phyloP scores from a whole-genome alignment of 2,797 vertebrate species.

The Mycteria americana region DNA sequence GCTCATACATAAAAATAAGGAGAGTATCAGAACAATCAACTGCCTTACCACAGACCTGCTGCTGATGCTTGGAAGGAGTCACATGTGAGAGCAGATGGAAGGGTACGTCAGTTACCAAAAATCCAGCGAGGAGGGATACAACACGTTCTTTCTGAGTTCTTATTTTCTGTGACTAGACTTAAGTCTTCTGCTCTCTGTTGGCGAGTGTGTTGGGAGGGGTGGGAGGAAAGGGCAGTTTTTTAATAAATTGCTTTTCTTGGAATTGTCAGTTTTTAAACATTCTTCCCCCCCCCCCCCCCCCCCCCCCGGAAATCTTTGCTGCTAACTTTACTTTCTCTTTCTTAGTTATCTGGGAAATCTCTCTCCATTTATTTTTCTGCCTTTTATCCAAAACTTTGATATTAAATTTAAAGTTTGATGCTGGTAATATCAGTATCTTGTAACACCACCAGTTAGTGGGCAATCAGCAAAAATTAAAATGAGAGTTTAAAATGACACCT shows the following conservation, averaged over 20 bases:
- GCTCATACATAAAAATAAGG: neutral
- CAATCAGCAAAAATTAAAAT: neutral
- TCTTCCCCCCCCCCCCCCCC: too few relatives aligned
- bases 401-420: neutral
- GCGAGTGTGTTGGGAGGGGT: neutral
- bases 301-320: neutral
- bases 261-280: neutral
- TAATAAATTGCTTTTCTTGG: neutral
- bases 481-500: neutral
- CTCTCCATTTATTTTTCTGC: neutral
- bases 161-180: neutral
- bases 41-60: neutral
- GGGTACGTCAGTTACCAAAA: neutral
- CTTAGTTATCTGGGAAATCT: neutral
- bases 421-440: neutral
- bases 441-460: neutral
- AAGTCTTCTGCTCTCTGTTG: neutral
- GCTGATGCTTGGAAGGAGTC: neutral
- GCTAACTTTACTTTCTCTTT: neutral
- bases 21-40: neutral
- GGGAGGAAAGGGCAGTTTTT: neutral
- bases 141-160: neutral
- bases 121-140: neutral
- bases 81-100: neutral
- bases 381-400: neutral